Evolutionary conservation across 2,113 vertebrate genomes (phyloP), one percentile per base, ranked within the genome.

Genomic region (Cnemophilus loriae): DNA sequence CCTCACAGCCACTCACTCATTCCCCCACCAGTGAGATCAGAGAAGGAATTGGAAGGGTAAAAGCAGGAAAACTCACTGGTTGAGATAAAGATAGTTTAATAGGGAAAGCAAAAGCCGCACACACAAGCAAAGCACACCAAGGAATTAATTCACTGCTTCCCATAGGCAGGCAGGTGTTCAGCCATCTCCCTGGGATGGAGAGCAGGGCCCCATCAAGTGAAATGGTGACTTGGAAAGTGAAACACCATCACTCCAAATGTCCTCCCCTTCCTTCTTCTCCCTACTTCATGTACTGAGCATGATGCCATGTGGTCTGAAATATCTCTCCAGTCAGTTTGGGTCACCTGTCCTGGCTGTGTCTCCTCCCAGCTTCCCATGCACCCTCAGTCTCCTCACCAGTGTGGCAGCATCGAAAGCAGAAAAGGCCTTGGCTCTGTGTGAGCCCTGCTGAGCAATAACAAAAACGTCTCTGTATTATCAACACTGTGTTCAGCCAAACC

Each of bases 301-400:
- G 22, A 23, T 55, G 26, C 35, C 30, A 9, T n/a, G 5, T 49
- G 23, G 35, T 42, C 16, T 55, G 35, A 18, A 49, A 55, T 37
- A 69, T 55, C 30, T 18, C 21, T 42, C 61, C 7, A 6, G 32
- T 76, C 55, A 49, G 26, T 35, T 76, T 32, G 41, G 8, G 12
- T 61, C 26, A 32, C 30, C 17, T 76, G 20, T 69, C 35, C 47
- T 26, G 21, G n/a, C n/a, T 41, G 20, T 19, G 5, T 61, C 14
- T 61, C 41, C 9, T 61, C 30, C 8, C 35, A 63, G 1, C 7
- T 7, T 78, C 19, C n/a, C 20, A 55, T 19, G 4, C 8, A 55
- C 6, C 4, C 26, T 21, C 14, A 35, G 7, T 8, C 22, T 42
- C 55, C 30, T 69, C 0, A 0, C 35, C 21, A 55, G 22, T 0